Evolutionary conservation across 2,888 invertebrate genomes (phyloP).

Genomic region (Priocnemis perturbator): DNA sequence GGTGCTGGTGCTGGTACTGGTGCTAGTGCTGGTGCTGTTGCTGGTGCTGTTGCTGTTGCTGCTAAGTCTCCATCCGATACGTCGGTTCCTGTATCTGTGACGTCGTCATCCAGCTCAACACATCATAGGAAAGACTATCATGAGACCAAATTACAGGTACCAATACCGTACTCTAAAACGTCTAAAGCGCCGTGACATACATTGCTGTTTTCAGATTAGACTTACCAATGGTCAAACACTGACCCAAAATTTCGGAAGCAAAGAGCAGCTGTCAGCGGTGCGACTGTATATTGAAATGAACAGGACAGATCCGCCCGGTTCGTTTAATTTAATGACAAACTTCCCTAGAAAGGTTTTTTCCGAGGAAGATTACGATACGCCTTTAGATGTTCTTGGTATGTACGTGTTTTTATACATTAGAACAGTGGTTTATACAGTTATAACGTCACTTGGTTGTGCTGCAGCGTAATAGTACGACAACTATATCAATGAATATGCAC

Average conservation of each 20-base stretch:
- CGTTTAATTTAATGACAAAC: slow-evolving; percentile 91
- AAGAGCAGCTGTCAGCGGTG: slow-evolving; percentile 94
- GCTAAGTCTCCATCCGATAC: slow-evolving; percentile 68
- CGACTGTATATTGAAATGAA: slow-evolving; percentile 92
- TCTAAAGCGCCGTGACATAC: too few relatives aligned
- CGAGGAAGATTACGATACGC: slow-evolving; percentile 91
- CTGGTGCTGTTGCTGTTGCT: slow-evolving; percentile 69
- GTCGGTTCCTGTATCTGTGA: slow-evolving; percentile 70
- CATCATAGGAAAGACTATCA: slow-evolving; percentile 79
- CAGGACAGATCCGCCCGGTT: slow-evolving; percentile 81
- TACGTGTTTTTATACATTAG: slow-evolving; percentile 9
- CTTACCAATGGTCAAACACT: slow-evolving; percentile 85
- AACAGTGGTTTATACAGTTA: neutral
- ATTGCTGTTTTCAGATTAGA: slow-evolving; percentile 79
- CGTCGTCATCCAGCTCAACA: slow-evolving; percentile 49
- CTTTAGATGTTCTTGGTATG: slow-evolving; percentile 88
- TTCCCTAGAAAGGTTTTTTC: slow-evolving; percentile 93
- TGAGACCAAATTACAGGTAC: slow-evolving; percentile 82
- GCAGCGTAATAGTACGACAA: neutral
- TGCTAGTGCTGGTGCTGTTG: too few relatives aligned
- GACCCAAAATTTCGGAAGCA: slow-evolving; percentile 87
- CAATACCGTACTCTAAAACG: neutral
- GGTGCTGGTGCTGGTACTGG: too few relatives aligned
- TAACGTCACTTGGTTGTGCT: too few relatives aligned
- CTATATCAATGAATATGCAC: neutral